Base-by-base conservation (phyloP, 2,888 invertebrate species). In the Unio pictorum region DNA sequence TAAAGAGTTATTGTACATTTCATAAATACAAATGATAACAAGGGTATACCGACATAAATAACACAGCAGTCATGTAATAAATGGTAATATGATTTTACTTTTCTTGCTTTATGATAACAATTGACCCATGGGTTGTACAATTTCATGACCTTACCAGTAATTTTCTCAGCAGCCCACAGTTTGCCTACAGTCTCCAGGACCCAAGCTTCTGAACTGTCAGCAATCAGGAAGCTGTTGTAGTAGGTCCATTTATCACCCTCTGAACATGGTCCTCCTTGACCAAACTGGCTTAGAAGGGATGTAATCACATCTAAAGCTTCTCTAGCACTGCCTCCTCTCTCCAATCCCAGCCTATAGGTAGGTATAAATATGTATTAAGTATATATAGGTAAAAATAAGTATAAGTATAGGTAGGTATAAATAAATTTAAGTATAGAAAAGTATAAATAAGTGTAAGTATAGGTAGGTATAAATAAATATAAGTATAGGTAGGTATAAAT, bases 201-300 rank as follows among this genome's bases (percentile, higher is more conserved):
- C 95, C 95, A 95, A 18, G 93, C 95, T 81, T 93, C 93, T 17
- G 89, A 91, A 4, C 92, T 88, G 90, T 95, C 95, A 74, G 93
- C 94, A 74, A 95, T 93, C 64, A 95, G 87, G 87, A 94, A 95
- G 66, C 94, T 94, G 85, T 94, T 94, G 88, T 95, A 94, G 80
- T 94, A 93, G 74, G 92, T 91, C 80, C 94, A 92, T 68, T 91
- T 91, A 23, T 74, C 68, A 73, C 93, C 92, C 75, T 93, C 92
- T 0, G 93, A 92, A 84, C 94, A 94, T 0, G 93, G 92, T 0
- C 94, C 94, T 5, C 94, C 94, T 89, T 93, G 94, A 0, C 94
- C 94, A 88, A 94, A 92, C 76, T 92, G 91, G 79, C 93, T 93
- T 68, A 95, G 90, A 55, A 95, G 90, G 18, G 88, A 84, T 1